Base-by-base conservation (phyloP, 2,888 invertebrate genomes). In the Agrotis puta region DNA sequence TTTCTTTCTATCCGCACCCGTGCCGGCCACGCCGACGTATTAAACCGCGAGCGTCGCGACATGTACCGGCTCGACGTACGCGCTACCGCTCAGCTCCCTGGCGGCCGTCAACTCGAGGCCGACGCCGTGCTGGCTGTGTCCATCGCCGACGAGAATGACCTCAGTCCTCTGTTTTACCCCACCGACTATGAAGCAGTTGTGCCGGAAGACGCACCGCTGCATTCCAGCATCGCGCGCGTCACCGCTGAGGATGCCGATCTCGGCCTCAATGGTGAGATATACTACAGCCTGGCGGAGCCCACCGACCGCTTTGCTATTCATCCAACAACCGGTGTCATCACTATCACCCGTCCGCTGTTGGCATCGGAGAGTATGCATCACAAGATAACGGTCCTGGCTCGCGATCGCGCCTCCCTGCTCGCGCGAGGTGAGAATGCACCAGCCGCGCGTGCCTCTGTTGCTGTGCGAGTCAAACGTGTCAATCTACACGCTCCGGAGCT, bases 231-330 rank as follows among this genome's bases (percentile, higher is more conserved):
- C 72, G 94, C 98, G 50, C 97, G 97, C 88, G 98, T 98, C 64
- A 96, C 97, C 48, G 99, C 99, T 0, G 99, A 99, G 89, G 99
- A 99, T 94, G 99, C 99, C 5, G 99, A 99, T 93, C 96, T 98
- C 48, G 99, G 99, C 3, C 97, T 98, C 86, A 99, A 99, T 93
- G 99, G 99, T 1, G 99, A 99, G 95, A 98, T 99, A 86, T 99
- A 99, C 95, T 99, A 99, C 95, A 99, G 98, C 92, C 97, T 99
- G 88, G 96, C 97, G 63, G 97, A 98, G 85, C 97, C 97, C 72
- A 98, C 98, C 57, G 98, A 98, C 88, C 97, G 97, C 87, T 99
- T 99, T 92, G 98, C 98, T 48, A 97, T 99, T 70, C 99, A 99
- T 93, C 99, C 99, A 2, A 98, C 98, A 67, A 98, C 98, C 59